Evolutionary conservation across 23 tunicate genomes (phyloP).

Genomic region (Halocynthia roretzi): DNA sequence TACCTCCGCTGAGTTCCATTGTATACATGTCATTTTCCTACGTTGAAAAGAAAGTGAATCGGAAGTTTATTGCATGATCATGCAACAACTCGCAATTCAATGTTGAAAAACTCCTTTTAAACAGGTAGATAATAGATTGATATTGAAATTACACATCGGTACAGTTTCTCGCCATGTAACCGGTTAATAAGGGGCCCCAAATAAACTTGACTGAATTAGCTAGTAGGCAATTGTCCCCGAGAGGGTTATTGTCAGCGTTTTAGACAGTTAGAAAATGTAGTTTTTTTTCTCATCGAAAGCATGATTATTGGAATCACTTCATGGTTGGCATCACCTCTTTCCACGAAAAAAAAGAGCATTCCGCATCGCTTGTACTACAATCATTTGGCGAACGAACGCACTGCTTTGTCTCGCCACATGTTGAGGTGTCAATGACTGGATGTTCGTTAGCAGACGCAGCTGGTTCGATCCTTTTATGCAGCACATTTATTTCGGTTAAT

Average conservation of each 20-base stretch:
- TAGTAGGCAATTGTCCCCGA: too few species aligned
- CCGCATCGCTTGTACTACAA: conserved; percentile 18
- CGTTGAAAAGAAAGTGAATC: not conserved
- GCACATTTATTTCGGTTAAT: too few species aligned
- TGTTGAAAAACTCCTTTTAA: too few species aligned
- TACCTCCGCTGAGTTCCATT: conserved; percentile 68
- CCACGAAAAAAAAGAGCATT: conserved; percentile 40
- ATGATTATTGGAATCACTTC: not conserved
- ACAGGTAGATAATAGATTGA: too few species aligned
- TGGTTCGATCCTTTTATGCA: too few species aligned
- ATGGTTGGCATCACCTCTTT: conserved; percentile 15
- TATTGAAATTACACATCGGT: too few species aligned
- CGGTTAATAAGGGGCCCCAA: too few species aligned
- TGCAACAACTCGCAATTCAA: too few species aligned
- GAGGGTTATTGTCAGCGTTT: too few species aligned
- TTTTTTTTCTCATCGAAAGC: not conserved
- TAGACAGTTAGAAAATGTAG: not conserved
- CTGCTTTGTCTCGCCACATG: conserved; percentile 21
- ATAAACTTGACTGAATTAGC: not conserved
- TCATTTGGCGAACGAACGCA: conserved; percentile 14
- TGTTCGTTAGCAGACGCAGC: too few species aligned
- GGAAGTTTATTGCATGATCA: too few species aligned
- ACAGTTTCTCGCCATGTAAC: too few species aligned
- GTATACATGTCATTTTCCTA: not conserved
- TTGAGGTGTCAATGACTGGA: conserved; percentile 9